Percentiles rank a stretch among this genome's conserved stretches.
Conservation (phyloP, 1,140 invertebrate genomes). For the Eumeta japonica region DNA sequence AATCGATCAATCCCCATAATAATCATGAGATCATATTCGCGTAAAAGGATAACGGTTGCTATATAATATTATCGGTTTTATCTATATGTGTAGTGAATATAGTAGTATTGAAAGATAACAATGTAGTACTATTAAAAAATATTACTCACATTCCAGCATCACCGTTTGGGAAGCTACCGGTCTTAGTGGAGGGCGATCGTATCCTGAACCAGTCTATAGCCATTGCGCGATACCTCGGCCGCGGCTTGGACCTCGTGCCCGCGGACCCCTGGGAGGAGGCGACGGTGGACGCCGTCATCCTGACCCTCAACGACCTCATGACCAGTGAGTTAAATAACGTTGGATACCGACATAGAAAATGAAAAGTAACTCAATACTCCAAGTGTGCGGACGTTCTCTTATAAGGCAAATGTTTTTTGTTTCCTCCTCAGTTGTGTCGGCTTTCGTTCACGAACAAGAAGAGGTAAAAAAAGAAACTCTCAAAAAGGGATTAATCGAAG, state of each 20-base stretch:
- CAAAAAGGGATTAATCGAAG: constrained; percentile 28
- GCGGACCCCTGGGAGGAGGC: not conserved
- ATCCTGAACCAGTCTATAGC: not conserved
- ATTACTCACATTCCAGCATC: too few relatives aligned
- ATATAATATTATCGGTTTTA: constrained; percentile 33
- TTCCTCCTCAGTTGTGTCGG: constrained; percentile 15
- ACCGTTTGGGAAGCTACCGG: not conserved
- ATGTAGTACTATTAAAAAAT: too few relatives aligned
- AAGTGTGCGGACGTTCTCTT: too few relatives aligned
- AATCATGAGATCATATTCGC: too few relatives aligned
- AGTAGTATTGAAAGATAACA: too few relatives aligned
- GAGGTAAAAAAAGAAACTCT: constrained; percentile 24
- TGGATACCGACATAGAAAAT: too few relatives aligned
- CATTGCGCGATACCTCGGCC: not conserved
- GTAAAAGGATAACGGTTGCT: constrained; percentile 59
- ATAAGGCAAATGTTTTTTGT: too few relatives aligned
- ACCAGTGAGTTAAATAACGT: constrained; percentile 26
- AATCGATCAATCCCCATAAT: too few relatives aligned
- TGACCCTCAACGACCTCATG: constrained; percentile 40
- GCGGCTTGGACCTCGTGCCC: not conserved
- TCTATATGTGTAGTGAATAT: too few relatives aligned
- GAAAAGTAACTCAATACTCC: too few relatives aligned
- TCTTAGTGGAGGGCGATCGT: not conserved
- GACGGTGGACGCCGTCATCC: constrained; percentile 29
- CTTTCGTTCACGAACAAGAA: too few relatives aligned